Percentiles rank a stretch among this genome's conserved stretches.
Evolutionary conservation across 2,888 invertebrate genomes (phyloP).

Genomic region (Camponotus fellah): DNA sequence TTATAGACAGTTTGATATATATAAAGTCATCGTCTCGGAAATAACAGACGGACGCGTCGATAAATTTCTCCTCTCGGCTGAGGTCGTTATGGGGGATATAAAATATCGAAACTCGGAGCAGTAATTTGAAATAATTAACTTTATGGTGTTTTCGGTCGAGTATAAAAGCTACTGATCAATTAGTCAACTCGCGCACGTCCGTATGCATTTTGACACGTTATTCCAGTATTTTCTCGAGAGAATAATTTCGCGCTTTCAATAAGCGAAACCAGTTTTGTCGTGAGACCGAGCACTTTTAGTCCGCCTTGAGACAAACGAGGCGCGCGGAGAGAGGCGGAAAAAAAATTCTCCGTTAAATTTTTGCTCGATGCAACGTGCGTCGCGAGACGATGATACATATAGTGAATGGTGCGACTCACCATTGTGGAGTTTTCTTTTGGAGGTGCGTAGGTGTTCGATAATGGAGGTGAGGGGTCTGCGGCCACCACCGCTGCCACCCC

Average conservation of each 20-base stretch:
- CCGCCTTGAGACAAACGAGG: neutral
- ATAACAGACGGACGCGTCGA: neutral
- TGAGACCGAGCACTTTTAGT: neutral
- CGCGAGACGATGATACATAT: slow-evolving; percentile 38
- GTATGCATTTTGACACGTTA: neutral
- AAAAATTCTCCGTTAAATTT: slow-evolving; percentile 7
- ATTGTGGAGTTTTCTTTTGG: slow-evolving; percentile 81
- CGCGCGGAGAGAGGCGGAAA: neutral
- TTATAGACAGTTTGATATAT: slow-evolving; percentile 2
- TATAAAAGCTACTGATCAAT: slow-evolving; percentile 29
- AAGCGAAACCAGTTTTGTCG: slow-evolving; percentile 15
- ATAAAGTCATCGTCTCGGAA: slow-evolving; percentile 1
- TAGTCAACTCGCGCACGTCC: slow-evolving; percentile 15
- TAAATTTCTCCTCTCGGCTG: neutral
- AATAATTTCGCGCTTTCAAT: slow-evolving; percentile 11
- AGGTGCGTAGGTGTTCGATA: slow-evolving; percentile 83
- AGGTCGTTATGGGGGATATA: neutral
- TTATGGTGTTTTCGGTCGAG: neutral
- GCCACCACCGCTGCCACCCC: slow-evolving; percentile 81
- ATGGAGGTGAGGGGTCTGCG: slow-evolving; percentile 84
- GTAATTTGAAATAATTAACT: slow-evolving; percentile 39
- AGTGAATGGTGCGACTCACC: slow-evolving; percentile 76
- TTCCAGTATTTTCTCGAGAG: neutral
- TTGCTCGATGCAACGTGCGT: neutral
- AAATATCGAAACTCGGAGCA: neutral